Conservation (phyloP, 2,797 vertebrate genomes). For the Lutjanus argentimaculatus region DNA sequence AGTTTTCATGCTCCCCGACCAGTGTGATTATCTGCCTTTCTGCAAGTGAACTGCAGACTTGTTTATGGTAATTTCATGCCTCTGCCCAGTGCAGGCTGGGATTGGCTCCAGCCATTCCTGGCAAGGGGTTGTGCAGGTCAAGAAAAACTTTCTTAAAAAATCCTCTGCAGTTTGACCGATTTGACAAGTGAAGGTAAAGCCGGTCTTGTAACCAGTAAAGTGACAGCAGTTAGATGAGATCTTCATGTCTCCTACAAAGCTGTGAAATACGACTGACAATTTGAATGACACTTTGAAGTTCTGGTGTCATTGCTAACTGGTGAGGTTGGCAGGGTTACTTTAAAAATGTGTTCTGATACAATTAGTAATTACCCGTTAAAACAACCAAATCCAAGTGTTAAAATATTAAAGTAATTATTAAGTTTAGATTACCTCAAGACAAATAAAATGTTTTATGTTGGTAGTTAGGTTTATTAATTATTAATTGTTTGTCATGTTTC, state of each 20-base stretch:
- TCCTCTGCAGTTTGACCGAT: not conserved
- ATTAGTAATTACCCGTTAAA: no score
- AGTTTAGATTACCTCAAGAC: no score
- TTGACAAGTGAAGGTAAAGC: constrained; percentile 31
- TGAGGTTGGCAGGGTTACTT: no score
- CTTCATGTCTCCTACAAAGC: not conserved
- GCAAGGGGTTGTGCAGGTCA: not conserved
- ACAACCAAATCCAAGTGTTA: no score
- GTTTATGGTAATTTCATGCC: not conserved
- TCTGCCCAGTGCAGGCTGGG: constrained; percentile 1
- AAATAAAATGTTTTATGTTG: no score
- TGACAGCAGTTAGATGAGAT: constrained; percentile 3
- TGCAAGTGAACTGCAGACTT: not conserved
- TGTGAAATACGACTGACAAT: no score
- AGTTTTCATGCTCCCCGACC: not conserved
- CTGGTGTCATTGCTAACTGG: no score
- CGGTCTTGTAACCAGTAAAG: constrained; percentile 15
- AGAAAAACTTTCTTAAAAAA: not conserved
- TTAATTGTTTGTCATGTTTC: no score
- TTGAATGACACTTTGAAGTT: not conserved
- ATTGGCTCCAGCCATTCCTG: not conserved
- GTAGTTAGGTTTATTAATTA: no score
- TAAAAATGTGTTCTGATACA: no score
- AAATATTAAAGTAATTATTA: no score
- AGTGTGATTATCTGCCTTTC: not conserved